These are phyloP conservation scores for Chymomyza amoena DNA, from an alignment of 2,888 invertebrate genomes.

Conservation along the genomic window DNA sequence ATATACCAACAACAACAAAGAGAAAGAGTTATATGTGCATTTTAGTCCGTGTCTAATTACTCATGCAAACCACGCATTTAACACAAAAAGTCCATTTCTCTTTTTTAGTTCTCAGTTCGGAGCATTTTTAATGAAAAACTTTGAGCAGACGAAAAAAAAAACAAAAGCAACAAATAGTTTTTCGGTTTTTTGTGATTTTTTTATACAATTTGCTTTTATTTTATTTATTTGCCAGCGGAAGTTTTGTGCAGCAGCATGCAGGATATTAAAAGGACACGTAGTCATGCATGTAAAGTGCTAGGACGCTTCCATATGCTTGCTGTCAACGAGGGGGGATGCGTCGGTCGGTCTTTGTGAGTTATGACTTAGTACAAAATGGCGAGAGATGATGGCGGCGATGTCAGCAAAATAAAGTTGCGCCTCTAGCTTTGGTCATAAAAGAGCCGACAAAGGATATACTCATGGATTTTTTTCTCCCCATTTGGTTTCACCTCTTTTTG, in stretches of 20 bases:
- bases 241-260: conserved; percentile 48
- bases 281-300: conserved; percentile 60
- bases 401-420: conserved; percentile 1
- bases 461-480: no score
- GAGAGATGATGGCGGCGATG: conserved; percentile 15
- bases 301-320: conserved; percentile 48
- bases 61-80: neutral
- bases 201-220: conserved; percentile 33
- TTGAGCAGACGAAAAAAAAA: neutral
- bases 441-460: no score
- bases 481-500: no score
- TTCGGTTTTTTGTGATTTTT: neutral
- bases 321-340: conserved; percentile 36
- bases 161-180: neutral
- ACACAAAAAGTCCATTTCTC: neutral
- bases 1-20: no score
- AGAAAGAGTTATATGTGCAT: neutral
- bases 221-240: conserved; percentile 61
- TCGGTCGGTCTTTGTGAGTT: conserved; percentile 38
- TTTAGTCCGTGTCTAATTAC: neutral
- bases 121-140: neutral
- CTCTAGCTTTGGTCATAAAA: neutral
- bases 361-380: conserved; percentile 21
- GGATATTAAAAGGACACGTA: conserved; percentile 72
- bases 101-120: neutral